phyloP scores from a whole-genome alignment of 2,888 invertebrate genomes.

The Pristionchus exspectatus region DNA sequence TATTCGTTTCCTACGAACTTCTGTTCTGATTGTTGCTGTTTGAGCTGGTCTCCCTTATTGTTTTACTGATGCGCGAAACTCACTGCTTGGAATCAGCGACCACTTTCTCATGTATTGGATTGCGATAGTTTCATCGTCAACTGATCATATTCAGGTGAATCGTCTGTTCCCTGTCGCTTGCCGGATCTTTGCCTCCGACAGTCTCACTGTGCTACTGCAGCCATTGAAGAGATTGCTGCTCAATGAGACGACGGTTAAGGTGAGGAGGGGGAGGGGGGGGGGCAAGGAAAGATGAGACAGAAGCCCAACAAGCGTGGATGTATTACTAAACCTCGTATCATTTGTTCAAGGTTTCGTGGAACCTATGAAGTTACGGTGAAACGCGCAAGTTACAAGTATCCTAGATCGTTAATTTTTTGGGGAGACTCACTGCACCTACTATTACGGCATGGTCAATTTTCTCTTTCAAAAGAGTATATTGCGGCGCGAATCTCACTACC shows the following conservation, averaged over 20 bases:
- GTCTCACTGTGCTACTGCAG: slow-evolving; percentile 61
- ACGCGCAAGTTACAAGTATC: neutral
- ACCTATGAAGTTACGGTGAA: neutral
- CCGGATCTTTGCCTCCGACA: slow-evolving; percentile 60
- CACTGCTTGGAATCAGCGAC: too few species aligned
- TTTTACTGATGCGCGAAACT: too few species aligned
- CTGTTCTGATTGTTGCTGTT: too few species aligned
- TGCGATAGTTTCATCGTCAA: neutral
- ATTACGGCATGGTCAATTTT: too few species aligned
- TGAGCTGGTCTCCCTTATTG: neutral
- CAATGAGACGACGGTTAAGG: slow-evolving; percentile 67
- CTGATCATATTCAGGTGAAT: slow-evolving; percentile 57
- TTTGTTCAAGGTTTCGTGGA: neutral
- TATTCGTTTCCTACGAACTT: too few species aligned
- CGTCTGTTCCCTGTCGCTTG: slow-evolving; percentile 65
- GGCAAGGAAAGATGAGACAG: neutral
- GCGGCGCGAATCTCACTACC: too few species aligned
- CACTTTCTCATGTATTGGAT: neutral
- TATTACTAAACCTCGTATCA: neutral
- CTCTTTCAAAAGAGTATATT: too few species aligned
- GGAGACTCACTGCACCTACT: too few species aligned
- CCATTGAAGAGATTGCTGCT: slow-evolving; percentile 65
- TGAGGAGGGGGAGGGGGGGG: neutral
- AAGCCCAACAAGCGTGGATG: neutral
- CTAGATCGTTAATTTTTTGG: neutral